Base-by-base conservation (phyloP, 2,113 vertebrate species). In the Dryoscopus gambensis region DNA sequence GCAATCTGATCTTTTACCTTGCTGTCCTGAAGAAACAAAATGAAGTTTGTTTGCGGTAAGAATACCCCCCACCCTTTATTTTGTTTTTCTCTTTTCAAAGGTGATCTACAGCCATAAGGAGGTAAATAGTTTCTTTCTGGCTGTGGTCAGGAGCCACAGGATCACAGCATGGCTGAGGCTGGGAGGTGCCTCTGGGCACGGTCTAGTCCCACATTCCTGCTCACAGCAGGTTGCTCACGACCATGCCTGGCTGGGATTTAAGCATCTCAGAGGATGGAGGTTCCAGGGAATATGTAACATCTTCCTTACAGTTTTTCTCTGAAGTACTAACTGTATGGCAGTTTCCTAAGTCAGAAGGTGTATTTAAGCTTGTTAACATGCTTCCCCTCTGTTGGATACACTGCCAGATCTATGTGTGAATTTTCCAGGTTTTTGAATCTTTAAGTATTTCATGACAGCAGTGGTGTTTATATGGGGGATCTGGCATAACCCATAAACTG, bases 241-340 rank as follows among this genome's bases (percentile, higher is more conserved):
- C 30, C 0, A 0, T 64, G 15, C 35, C 63, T 3, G 3, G 8
- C 8, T 5, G 4, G 52, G 50, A 63, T 67, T 75, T 74, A 25
- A 74, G 21, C 22, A 23, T 89, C 50, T 65, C 9, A 4, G 39
- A 84, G 42, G 56, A 63, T 46, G n/a, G 37, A 78, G 15, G 9
- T 53, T 81, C 42, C 56, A 77, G 19, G 44, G 33, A 82, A 33
- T 74, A 9, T 50, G 23, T 39, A 27, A 21, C 31, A 7, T 18
- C 17, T 55, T 71, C 12, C 46, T 78, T 37, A 8, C 3, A 44
- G 28, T 76, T 70, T 91, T 10, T 7, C 31, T 74, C 44, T 77
- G 39, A 4, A 68, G 12, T 40, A 57, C 78, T 79, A 70, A 37
- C 24, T 87, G 9, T 69, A 9, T 62, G 56, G 12, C 7, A 18